Evolutionary conservation across 2,888 invertebrate genomes (phyloP).

Genomic region (Neuroscelio doddi): DNA sequence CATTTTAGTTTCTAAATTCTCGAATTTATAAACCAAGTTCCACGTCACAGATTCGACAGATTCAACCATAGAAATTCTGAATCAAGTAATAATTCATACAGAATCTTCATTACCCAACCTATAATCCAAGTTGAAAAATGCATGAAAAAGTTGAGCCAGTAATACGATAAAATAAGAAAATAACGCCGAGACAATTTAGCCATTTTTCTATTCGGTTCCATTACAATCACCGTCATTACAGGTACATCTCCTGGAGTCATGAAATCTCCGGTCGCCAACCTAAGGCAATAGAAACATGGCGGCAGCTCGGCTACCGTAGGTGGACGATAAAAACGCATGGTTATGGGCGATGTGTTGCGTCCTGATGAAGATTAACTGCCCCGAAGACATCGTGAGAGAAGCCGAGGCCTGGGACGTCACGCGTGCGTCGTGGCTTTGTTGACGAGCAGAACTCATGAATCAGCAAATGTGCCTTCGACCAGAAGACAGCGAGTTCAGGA

Average conservation of each 20-base stretch:
- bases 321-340: slow-evolving; percentile 53
- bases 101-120: too few relatives aligned
- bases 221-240: neutral
- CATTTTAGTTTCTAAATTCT: too few relatives aligned
- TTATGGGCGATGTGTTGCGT: slow-evolving; percentile 46
- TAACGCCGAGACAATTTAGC: too few relatives aligned
- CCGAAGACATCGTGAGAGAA: slow-evolving; percentile 34
- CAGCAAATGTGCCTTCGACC: slow-evolving; percentile 24
- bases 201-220: too few relatives aligned
- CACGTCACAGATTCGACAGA: too few relatives aligned
- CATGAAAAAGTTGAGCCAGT: too few relatives aligned
- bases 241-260: slow-evolving; percentile 16
- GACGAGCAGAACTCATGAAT: slow-evolving; percentile 29
- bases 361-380: slow-evolving; percentile 52
- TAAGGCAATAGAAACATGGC: slow-evolving; percentile 28
- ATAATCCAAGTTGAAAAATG: too few relatives aligned
- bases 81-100: too few relatives aligned
- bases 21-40: too few relatives aligned
- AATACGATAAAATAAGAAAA: too few relatives aligned
- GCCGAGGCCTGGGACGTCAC: slow-evolving; percentile 2
- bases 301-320: slow-evolving; percentile 39
- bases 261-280: slow-evolving; percentile 52
- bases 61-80: too few relatives aligned
- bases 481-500: slow-evolving; percentile 27
- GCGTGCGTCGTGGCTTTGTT: slow-evolving; percentile 5